Percentiles rank a stretch among this genome's conserved stretches.
These are phyloP conservation scores for Yponomeuta sedellus DNA, from an alignment of 2,888 invertebrate species.

Conservation along the genomic window DNA sequence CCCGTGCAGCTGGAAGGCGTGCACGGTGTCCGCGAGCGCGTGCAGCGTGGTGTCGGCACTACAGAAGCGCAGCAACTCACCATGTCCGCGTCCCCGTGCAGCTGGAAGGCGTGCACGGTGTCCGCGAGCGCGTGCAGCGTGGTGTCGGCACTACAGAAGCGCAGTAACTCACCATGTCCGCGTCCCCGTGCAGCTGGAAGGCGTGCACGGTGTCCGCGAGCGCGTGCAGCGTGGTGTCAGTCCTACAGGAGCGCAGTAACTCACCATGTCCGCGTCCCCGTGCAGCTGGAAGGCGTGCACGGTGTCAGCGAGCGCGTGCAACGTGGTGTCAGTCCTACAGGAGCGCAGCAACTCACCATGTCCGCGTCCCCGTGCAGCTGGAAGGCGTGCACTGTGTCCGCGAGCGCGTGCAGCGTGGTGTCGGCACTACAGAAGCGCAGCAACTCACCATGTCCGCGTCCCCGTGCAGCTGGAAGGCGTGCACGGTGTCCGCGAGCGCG, in stretches of 20 bases:
- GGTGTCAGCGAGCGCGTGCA: constrained; percentile 93
- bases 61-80: constrained; percentile 37
- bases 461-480: too few species aligned
- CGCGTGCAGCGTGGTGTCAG: too few species aligned
- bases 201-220: constrained; percentile 67
- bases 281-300: constrained; percentile 89
- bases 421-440: too few species aligned
- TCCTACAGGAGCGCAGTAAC: constrained; percentile 21
- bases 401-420: too few species aligned
- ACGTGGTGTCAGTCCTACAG: constrained; percentile 79
- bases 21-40: too few species aligned
- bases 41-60: too few species aligned
- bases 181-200: constrained; percentile 79
- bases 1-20: too few species aligned
- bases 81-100: constrained; percentile 66
- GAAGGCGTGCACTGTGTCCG: constrained; percentile 78
- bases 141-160: constrained; percentile 75
- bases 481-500: too few species aligned
- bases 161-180: constrained; percentile 52
- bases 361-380: constrained; percentile 73
- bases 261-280: constrained; percentile 71
- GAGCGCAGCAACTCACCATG: constrained; percentile 46
- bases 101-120: constrained; percentile 91
- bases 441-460: too few species aligned
- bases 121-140: constrained; percentile 93